phyloP scores from a whole-genome alignment of 1,140 invertebrate genomes.

The Yoshiicerus persimilis region DNA sequence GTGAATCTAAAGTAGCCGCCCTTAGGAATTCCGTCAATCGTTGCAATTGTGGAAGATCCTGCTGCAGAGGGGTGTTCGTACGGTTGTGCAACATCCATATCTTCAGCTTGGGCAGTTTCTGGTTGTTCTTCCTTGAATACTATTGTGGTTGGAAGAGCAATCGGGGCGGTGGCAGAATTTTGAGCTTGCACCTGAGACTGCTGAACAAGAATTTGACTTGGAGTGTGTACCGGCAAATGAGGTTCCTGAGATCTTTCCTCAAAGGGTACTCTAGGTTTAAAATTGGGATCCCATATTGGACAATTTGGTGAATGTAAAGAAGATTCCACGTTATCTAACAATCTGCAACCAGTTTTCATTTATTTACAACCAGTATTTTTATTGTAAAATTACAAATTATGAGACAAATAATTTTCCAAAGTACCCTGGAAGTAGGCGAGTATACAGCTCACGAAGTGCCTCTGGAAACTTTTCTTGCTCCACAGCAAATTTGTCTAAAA shows the following conservation, averaged over 20 bases:
- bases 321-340: conserved; percentile 80
- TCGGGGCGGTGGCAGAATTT: conserved; percentile 42
- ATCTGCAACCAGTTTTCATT: conserved; percentile 53
- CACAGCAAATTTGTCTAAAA: conserved; percentile 60
- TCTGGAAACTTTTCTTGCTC: conserved; percentile 45
- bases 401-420: neutral
- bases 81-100: conserved; percentile 35
- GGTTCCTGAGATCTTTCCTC: conserved; percentile 53
- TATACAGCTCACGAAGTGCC: conserved; percentile 33
- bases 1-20: neutral
- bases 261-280: conserved; percentile 68
- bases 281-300: conserved; percentile 91
- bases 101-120: conserved; percentile 36
- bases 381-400: neutral
- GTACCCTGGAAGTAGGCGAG: conserved; percentile 44
- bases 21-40: neutral
- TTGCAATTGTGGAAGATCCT: neutral
- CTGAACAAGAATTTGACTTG: conserved; percentile 46
- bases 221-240: conserved; percentile 56
- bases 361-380: neutral
- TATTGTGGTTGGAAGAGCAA: conserved; percentile 45
- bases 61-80: conserved; percentile 35
- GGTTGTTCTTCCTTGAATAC: conserved; percentile 46
- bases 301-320: conserved; percentile 83
- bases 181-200: conserved; percentile 4